Evolutionary conservation across 2,113 vertebrate species (phyloP).

Genomic region (Etheostoma spectabile): DNA sequence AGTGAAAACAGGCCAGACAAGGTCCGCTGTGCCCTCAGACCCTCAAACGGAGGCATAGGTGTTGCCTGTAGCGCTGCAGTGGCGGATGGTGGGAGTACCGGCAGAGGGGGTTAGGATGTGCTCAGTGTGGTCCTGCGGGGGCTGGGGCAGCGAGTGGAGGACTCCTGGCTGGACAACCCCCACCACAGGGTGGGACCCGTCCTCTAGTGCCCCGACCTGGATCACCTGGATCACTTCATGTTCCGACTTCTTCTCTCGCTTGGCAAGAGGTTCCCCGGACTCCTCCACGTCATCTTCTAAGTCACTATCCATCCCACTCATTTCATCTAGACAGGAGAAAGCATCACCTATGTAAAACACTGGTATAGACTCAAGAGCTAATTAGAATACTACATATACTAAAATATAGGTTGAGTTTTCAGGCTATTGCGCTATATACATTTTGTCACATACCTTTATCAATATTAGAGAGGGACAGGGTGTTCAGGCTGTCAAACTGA

Average conservation of each 20-base stretch:
- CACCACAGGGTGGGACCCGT: conserved; percentile 83
- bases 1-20: conserved; percentile 40
- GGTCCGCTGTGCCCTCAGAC: conserved; percentile 24
- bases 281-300: conserved; percentile 84
- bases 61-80: conserved; percentile 85
- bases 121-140: conserved; percentile 76
- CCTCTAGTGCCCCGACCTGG: conserved; percentile 83
- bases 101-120: conserved; percentile 81
- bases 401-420: background rate
- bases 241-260: conserved; percentile 84
- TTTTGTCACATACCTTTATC: conserved; percentile 90
- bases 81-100: conserved; percentile 84
- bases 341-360: background rate
- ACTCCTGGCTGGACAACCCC: conserved; percentile 83
- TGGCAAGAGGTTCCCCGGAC: conserved; percentile 81
- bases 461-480: conserved; percentile 89
- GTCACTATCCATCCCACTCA: conserved; percentile 86
- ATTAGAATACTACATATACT: background rate
- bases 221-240: conserved; percentile 86
- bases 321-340: conserved; percentile 75
- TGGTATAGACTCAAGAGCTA: background rate
- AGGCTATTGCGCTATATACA: background rate
- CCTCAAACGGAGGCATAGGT: conserved; percentile 85
- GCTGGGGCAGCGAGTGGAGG: conserved; percentile 79
- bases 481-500: conserved; percentile 93